phyloP scores from a whole-genome alignment of 2,888 invertebrate species.

The Arge pagana region DNA sequence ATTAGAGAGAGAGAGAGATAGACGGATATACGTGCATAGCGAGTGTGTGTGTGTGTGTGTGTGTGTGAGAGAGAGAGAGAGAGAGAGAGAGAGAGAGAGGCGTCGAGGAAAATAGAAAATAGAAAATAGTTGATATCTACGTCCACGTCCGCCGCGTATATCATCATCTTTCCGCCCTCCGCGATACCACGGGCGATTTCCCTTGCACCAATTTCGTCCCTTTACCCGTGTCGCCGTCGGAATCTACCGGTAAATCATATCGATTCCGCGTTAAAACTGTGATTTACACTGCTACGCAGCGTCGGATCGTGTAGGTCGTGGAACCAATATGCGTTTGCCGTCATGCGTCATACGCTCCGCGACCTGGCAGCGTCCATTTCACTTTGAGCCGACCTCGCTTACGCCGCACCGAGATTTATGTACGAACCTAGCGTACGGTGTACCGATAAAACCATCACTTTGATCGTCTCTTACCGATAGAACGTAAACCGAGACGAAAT shows the following conservation, averaged over 20 bases:
- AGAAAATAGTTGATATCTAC: constrained; percentile 14
- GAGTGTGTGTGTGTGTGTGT: too few relatives aligned
- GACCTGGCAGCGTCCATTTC: too few relatives aligned
- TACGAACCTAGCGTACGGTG: too few relatives aligned
- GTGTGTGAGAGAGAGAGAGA: constrained; percentile 7
- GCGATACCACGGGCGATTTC: constrained; percentile 1
- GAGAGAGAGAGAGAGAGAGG: not conserved
- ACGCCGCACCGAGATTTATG: too few relatives aligned
- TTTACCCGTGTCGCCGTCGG: constrained; percentile 14
- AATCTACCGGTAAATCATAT: constrained; percentile 42
- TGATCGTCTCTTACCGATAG: too few relatives aligned
- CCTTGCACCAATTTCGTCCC: constrained; percentile 4
- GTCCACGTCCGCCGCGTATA: not conserved
- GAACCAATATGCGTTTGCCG: too few relatives aligned
- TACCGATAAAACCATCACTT: too few relatives aligned
- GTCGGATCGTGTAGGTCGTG: too few relatives aligned
- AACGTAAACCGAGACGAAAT: too few relatives aligned
- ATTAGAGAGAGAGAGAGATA: constrained; percentile 13
- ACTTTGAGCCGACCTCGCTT: too few relatives aligned
- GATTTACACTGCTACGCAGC: constrained; percentile 39
- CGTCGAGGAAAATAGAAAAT: constrained; percentile 8
- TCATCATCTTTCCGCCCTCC: constrained; percentile 4
- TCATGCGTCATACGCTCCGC: too few relatives aligned
- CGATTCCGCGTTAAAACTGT: constrained; percentile 47
- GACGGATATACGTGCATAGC: too few relatives aligned